Conservation (phyloP, 2,113 vertebrate genomes). For the Bos indicus region DNA sequence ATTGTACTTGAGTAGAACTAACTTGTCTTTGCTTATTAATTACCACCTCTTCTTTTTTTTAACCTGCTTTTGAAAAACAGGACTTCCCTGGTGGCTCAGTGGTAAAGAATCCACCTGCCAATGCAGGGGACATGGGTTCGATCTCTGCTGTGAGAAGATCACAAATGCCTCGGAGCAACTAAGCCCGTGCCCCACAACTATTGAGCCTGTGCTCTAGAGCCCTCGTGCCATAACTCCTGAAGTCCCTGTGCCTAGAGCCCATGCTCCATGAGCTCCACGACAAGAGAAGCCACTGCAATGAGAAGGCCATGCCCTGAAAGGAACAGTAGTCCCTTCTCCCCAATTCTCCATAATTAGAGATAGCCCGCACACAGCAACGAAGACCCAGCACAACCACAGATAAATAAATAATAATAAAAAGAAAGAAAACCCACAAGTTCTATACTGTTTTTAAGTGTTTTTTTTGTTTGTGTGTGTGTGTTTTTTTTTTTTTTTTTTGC, state of each 20-base stretch:
- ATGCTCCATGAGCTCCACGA: not conserved
- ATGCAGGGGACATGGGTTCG: not conserved
- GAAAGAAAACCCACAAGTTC: not conserved
- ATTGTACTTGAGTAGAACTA: not conserved
- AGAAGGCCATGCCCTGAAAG: not conserved
- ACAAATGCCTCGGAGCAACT: not conserved
- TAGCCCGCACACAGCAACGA: not conserved
- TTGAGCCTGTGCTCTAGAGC: not conserved
- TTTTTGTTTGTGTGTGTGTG: not conserved
- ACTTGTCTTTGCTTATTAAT: not conserved
- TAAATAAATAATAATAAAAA: not conserved
- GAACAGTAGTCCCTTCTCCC: not conserved
- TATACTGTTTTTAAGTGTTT: not conserved
- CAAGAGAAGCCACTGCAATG: not conserved
- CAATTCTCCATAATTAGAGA: not conserved
- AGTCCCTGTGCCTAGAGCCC: not conserved
- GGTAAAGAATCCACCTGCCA: not conserved
- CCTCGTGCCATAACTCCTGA: not conserved
- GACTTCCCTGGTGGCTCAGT: not conserved
- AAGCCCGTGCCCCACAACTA: not conserved
- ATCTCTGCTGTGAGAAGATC: not conserved
- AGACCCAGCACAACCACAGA: not conserved
- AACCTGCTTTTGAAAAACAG: constrained; percentile 12
- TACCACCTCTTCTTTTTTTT: not conserved
- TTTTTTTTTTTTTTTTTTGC: not conserved